phyloP scores from a whole-genome alignment of 2,888 invertebrate species.

The Brassicogethes aeneus region DNA sequence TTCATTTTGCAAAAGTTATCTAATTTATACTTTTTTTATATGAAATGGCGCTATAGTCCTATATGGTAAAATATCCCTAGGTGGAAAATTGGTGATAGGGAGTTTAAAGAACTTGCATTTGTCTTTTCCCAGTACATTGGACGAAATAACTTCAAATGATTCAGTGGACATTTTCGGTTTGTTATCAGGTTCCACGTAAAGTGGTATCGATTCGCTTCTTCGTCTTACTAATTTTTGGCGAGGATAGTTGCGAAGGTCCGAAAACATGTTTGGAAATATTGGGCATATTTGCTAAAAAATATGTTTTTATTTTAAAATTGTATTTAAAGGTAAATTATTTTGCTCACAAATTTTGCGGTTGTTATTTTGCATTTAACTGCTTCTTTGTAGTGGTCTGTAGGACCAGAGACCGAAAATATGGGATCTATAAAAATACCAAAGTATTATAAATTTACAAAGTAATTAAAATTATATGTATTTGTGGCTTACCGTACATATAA shows the following conservation, averaged over 20 bases:
- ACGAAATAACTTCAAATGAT: background rate
- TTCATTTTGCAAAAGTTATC: conserved; percentile 3
- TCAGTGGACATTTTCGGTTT: background rate
- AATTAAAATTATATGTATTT: background rate
- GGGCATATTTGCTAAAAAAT: conserved; percentile 45
- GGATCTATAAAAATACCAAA: conserved; percentile 41
- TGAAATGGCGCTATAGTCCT: conserved; percentile 22
- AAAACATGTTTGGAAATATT: conserved; percentile 51
- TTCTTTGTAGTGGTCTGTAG: conserved; percentile 47
- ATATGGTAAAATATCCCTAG: conserved; percentile 18
- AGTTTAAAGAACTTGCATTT: conserved; percentile 26
- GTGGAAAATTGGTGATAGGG: conserved; percentile 21
- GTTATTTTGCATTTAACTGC: conserved; percentile 47
- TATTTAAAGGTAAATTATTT: no score
- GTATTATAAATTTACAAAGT: no score
- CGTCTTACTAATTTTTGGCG: conserved; percentile 43
- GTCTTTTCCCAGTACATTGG: conserved; percentile 22
- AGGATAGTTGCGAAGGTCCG: conserved; percentile 44
- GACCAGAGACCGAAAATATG: conserved; percentile 48
- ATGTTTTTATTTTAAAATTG: background rate
- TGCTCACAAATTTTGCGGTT: conserved; percentile 48
- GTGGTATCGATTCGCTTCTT: conserved; percentile 19
- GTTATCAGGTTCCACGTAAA: conserved; percentile 7
- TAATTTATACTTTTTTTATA: conserved; percentile 20
- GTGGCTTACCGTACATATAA: conserved; percentile 25